A percentile compares a stretch with the other conserved stretches of the same genome.
phyloP scores from a whole-genome alignment of 1,140 invertebrate genomes.

The Drosophila virilis region DNA sequence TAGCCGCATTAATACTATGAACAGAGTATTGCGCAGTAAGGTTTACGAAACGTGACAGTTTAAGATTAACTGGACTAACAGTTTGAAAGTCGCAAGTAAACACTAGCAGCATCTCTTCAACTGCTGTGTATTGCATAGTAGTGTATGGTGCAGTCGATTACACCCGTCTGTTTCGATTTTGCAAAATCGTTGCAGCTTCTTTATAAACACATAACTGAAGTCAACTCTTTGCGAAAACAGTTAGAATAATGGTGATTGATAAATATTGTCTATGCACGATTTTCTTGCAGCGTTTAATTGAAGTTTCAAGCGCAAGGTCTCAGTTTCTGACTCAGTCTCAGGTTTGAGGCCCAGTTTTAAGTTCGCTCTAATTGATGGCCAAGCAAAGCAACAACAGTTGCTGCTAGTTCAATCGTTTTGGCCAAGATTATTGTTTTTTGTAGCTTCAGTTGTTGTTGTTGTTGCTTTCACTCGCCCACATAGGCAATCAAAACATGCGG shows the following conservation, averaged over 20 bases:
- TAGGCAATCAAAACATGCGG: constrained; percentile 5
- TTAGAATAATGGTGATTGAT: constrained; percentile 83
- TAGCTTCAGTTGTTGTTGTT: not conserved
- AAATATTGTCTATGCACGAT: constrained; percentile 80
- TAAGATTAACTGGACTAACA: no score
- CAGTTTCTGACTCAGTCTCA: not conserved
- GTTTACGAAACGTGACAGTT: no score
- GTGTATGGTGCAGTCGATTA: not conserved
- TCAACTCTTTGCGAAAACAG: constrained; percentile 51
- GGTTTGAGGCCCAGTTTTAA: not conserved
- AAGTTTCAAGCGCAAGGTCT: constrained; percentile 74
- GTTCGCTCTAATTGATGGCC: constrained; percentile 68
- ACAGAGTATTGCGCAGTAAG: no score
- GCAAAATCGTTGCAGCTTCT: constrained; percentile 15
- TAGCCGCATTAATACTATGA: no score
- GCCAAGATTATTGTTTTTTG: not conserved
- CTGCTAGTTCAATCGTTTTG: constrained; percentile 14
- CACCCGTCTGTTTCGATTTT: not conserved
- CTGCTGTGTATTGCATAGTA: not conserved
- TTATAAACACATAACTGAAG: constrained; percentile 44
- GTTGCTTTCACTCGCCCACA: constrained; percentile 66
- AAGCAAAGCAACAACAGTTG: constrained; percentile 46
- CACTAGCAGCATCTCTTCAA: no score
- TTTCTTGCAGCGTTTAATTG: constrained; percentile 67
- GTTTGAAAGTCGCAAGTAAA: no score